These are phyloP conservation scores for Drosophila erecta DNA, from an alignment of 1,140 invertebrate species.

Conservation along the genomic window DNA sequence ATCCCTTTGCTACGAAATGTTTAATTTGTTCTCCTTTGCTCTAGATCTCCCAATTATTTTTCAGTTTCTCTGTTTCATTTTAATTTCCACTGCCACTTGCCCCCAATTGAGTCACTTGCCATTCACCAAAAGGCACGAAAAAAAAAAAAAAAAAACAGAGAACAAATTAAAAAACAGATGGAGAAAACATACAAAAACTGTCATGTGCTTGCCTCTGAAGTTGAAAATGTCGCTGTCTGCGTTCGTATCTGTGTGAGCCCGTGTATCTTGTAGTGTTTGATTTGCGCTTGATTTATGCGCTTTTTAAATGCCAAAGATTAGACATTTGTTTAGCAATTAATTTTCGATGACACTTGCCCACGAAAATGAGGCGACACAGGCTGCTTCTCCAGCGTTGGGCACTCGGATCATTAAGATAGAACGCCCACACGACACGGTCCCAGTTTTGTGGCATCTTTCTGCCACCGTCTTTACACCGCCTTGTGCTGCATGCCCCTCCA, in stretches of 20 bases:
- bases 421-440: constrained; percentile 25
- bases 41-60: constrained; percentile 14
- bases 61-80: constrained; percentile 30
- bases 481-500: constrained; percentile 1
- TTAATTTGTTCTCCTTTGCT: constrained; percentile 29
- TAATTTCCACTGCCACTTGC: constrained; percentile 53
- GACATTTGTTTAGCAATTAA: constrained; percentile 82
- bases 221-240: constrained; percentile 7
- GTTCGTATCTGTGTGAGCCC: constrained; percentile 10
- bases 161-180: constrained; percentile 10
- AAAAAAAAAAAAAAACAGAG: neutral
- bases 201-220: constrained; percentile 44
- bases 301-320: constrained; percentile 83
- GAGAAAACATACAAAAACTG: constrained; percentile 46
- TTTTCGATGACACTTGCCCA: constrained; percentile 71
- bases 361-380: constrained; percentile 46
- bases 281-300: constrained; percentile 80
- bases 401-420: constrained; percentile 26
- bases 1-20: constrained; percentile 6
- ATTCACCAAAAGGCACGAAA: constrained; percentile 32
- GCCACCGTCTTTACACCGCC: constrained; percentile 18
- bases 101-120: constrained; percentile 59
- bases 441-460: constrained; percentile 27
- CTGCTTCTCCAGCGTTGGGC: neutral
- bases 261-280: constrained; percentile 59